A percentile compares a stretch with the other conserved stretches of the same genome.
phyloP scores from a whole-genome alignment of 2,888 invertebrate species.

The Drosophila borealis region DNA sequence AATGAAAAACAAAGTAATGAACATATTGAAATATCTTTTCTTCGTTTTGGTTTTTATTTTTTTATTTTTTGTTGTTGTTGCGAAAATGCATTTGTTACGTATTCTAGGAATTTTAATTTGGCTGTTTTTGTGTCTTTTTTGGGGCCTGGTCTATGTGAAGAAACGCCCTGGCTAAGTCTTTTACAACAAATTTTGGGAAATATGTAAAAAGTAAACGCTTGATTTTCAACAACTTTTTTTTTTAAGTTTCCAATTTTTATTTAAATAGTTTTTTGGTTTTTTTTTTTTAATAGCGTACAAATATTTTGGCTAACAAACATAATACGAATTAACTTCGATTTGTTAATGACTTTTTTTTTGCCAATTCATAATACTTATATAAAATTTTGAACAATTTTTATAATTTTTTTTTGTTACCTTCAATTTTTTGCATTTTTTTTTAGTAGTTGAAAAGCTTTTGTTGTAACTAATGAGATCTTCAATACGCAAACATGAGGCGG shows the following conservation, averaged over 20 bases:
- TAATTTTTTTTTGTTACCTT: conserved; percentile 27
- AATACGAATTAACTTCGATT: conserved; percentile 44
- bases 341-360: conserved; percentile 23
- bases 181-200: conserved; percentile 12
- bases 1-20: conserved; percentile 80
- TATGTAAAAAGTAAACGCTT: conserved; percentile 63
- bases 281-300: conserved; percentile 59
- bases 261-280: conserved; percentile 45
- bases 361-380: conserved; percentile 70
- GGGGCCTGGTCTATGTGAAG: conserved; percentile 18
- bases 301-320: conserved; percentile 69
- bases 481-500: conserved; percentile 39
- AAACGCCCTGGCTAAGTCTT: conserved; percentile 32
- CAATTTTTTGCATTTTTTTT: conserved; percentile 24
- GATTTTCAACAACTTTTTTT: conserved; percentile 75
- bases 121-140: conserved; percentile 22
- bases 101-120: conserved; percentile 10
- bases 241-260: conserved; percentile 47
- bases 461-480: conserved; percentile 39
- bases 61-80: conserved; percentile 46
- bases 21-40: conserved; percentile 73
- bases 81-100: conserved; percentile 50
- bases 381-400: conserved; percentile 61
- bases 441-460: conserved; percentile 59
- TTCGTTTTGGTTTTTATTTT: conserved; percentile 22